Evolutionary conservation across 2,797 vertebrate species (phyloP), one percentile per base, ranked within the genome.

Genomic region (Sebastolobus altivelis): DNA sequence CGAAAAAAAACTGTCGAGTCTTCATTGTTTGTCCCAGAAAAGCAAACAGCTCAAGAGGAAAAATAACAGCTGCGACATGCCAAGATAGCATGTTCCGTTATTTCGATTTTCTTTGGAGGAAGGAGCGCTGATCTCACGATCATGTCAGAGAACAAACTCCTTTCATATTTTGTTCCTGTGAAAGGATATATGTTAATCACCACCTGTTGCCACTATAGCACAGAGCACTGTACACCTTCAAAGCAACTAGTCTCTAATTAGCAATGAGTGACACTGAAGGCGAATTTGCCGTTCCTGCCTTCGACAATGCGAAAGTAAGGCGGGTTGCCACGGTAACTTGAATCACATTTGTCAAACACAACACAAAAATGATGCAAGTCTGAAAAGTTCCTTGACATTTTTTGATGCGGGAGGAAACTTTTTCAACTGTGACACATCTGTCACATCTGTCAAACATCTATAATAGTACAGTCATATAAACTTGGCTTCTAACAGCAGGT

Each of bases 1-100:
- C 22, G 5, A 12, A 79, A 70, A 80, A 1, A 18, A 27, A 43
- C 16, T 22, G 71, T 25, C 61, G 12, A 59, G 56, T 75, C 54
- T 60, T 78, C 37, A 80, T 75, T 89, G 72, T 87, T 88, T 88
- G 81, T 79, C 59, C 72, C 62, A 63, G 73, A 89, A 85, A 93
- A 88, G 77, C 69, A 89, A 93, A 89, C 77, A 81, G 75, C 76
- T 70, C 68, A 75, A 68, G 35, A 85, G 65, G 25, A 54, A 62
- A 75, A 75, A 63, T 38, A 84, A 77, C 52, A 79, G 55, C 63
- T 65, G 52, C 56, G 65, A 67, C 56, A 67, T 9, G 58, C 55
- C 61, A 61, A 35, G 43, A 79, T 71, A 63, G 49, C 61, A 55
- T 65, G 75, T 68, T 81, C 62, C 49, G 43, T 46, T 43, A 18